Evolutionary conservation across 2,888 invertebrate genomes (phyloP).

Genomic region (Pherbina coryleti): DNA sequence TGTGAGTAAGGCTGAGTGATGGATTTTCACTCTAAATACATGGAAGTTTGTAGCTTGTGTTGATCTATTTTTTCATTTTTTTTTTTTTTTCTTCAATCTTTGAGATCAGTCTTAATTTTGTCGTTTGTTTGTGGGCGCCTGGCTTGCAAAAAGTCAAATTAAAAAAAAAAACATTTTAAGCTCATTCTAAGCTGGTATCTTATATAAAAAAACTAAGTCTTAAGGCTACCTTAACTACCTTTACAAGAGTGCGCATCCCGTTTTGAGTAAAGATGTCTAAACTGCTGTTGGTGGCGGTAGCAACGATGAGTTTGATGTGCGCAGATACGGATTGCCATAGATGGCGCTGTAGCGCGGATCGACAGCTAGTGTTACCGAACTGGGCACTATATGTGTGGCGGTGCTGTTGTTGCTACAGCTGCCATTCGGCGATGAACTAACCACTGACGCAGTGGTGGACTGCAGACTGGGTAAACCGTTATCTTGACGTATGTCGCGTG

Average conservation of each 20-base stretch:
- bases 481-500: conserved; percentile 67
- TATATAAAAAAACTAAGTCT: background rate
- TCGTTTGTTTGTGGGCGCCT: conserved; percentile 2
- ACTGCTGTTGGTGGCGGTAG: conserved; percentile 74
- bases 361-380: conserved; percentile 69
- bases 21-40: no score
- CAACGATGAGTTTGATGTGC: conserved; percentile 74
- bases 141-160: background rate
- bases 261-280: conserved; percentile 49
- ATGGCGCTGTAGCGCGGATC: conserved; percentile 91
- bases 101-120: conserved; percentile 57
- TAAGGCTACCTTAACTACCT: conserved; percentile 9
- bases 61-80: background rate
- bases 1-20: no score
- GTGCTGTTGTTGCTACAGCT: conserved; percentile 68
- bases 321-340: conserved; percentile 89
- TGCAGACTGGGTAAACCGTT: conserved; percentile 68
- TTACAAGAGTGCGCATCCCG: background rate
- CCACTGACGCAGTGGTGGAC: conserved; percentile 67
- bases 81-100: conserved; percentile 38
- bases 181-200: background rate
- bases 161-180: background rate
- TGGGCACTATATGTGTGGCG: conserved; percentile 61
- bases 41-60: no score
- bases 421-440: conserved; percentile 69